Base-by-base conservation (phyloP, 2,888 invertebrate species). In the Cephus runcator region DNA sequence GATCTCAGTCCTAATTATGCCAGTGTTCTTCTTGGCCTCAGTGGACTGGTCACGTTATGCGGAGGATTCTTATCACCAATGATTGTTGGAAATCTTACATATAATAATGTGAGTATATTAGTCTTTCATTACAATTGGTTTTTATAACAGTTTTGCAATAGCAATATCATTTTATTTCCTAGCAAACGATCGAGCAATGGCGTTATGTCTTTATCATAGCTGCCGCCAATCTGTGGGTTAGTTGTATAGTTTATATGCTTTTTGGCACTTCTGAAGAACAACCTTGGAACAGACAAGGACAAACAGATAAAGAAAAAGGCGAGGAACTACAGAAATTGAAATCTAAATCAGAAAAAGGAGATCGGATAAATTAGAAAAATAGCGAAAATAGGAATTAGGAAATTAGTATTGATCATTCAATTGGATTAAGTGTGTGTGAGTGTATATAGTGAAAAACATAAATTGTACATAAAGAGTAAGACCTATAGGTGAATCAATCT, bases 1-100 rank as follows among this genome's bases (percentile, higher is more conserved):
- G 95, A 96, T 84, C 92, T 95, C 75, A 94, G 95, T 78, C 95
- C 95, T 0, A 95, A 94, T 88, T 93, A 93, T 84, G 93, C 93
- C 12, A 93, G 93, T 81, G 92, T 95, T 36, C 91, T 94, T 2
- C 91, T 95, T 75, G 95, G 95, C 0, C 92, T 95, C n/a, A 92
- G 93, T 73, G 94, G 94, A 77, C 92, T 94, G 86, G 90, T 94
- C 69, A 92, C 93, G 0, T 93, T 93, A 35, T 88, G 93, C 73
- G 93, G 94, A 0, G 95, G 95, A 69, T 94, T 95, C 80, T 90
- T 95, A 74, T 94, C 94, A 2, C 94, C 95, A 1, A 89, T 92
- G 0, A 92, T 95, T 30, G 95, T 95, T 34, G 95, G 95, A 31
- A 87, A 92, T 75, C 88, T 95, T 12, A 95, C 95, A 0, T 92